phyloP scores from a whole-genome alignment of 2,888 invertebrate genomes.

The Clivina fossor region DNA sequence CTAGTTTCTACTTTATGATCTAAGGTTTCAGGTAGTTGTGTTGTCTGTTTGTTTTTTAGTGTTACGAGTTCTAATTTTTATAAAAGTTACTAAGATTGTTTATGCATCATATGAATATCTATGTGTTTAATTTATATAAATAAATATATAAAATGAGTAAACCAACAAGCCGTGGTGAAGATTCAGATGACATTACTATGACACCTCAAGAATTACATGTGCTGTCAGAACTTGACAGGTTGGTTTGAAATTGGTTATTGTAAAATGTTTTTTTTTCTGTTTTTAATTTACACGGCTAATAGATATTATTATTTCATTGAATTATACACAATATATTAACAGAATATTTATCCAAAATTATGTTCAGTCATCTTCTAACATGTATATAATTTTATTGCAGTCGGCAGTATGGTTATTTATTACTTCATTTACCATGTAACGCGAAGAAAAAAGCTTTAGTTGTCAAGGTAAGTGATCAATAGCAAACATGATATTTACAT shows the following conservation, averaged over 20 bases:
- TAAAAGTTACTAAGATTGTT: too few species aligned
- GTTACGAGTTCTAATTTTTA: too few species aligned
- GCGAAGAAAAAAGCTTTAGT: conserved; percentile 77
- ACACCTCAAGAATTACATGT: conserved; percentile 83
- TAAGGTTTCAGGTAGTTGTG: too few species aligned
- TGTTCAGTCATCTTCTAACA: too few species aligned
- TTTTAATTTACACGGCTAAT: too few species aligned
- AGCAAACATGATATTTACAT: conserved; percentile 5
- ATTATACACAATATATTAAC: conserved; percentile 1
- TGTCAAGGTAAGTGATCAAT: conserved; percentile 63
- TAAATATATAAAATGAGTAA: too few species aligned
- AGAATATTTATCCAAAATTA: too few species aligned
- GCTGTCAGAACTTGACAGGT: conserved; percentile 88
- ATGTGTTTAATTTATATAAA: too few species aligned
- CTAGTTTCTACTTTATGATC: too few species aligned
- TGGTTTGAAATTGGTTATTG: conserved; percentile 38
- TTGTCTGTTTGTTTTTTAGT: too few species aligned
- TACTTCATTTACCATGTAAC: conserved; percentile 79
- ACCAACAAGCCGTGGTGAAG: conserved; percentile 45
- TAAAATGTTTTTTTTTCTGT: too few species aligned
- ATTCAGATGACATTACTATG: conserved; percentile 52
- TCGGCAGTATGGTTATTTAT: conserved; percentile 88
- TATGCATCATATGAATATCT: too few species aligned
- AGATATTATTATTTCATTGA: conserved; percentile 1
- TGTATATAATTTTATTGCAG: conserved; percentile 69